These are phyloP conservation scores for Liolophura sinensis DNA, from an alignment of 1,140 invertebrate genomes.

Conservation along the genomic window DNA sequence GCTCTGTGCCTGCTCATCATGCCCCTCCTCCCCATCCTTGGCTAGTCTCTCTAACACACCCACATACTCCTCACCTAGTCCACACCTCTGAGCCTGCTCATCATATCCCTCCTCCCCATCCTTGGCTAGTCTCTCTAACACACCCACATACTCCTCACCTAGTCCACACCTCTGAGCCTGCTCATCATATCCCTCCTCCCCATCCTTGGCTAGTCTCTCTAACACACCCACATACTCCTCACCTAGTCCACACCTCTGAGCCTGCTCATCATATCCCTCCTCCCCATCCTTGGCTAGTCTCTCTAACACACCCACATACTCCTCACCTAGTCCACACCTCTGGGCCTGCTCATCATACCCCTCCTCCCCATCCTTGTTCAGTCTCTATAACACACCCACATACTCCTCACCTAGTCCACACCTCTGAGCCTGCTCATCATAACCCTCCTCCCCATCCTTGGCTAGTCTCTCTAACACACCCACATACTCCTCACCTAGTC, in stretches of 20 bases:
- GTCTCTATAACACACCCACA: not conserved
- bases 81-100: conserved; percentile 40
- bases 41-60: not conserved
- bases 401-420: conserved; percentile 40
- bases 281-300: conserved; percentile 26
- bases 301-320: not conserved
- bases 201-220: not conserved
- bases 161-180: not conserved
- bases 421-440: conserved; percentile 35
- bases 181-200: not conserved
- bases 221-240: conserved; percentile 7
- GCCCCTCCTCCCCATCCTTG: no score
- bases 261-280: conserved; percentile 40
- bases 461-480: not conserved
- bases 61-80: conserved; percentile 31
- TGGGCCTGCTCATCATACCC: not conserved
- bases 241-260: conserved; percentile 44
- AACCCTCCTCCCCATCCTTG: conserved; percentile 38
- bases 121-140: conserved; percentile 5
- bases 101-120: conserved; percentile 41
- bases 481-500: not conserved
- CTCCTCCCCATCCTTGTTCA: not conserved
- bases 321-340: not conserved
- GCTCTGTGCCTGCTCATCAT: no score
- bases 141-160: not conserved